Percentiles rank a stretch among this genome's conserved stretches.
Evolutionary conservation across 1,140 invertebrate species (phyloP).

Genomic region (Oreohelix idahoensis): DNA sequence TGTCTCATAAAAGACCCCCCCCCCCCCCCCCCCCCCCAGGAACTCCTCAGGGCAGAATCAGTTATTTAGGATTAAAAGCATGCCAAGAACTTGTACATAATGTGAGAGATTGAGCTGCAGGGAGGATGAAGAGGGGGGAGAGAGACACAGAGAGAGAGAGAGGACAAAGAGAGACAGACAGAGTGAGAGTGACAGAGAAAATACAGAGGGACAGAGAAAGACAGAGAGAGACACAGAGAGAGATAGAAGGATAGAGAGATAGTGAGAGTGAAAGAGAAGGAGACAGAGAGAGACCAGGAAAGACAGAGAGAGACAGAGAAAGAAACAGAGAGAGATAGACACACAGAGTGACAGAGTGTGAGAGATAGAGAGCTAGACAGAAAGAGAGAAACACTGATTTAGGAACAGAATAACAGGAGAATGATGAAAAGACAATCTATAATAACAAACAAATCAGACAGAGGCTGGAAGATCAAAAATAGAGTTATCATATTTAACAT

Average conservation of each 20-base stretch:
- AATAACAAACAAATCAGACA: too few relatives aligned
- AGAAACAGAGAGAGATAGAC: neutral
- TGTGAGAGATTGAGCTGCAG: neutral
- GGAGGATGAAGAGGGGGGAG: neutral
- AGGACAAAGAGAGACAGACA: slow-evolving; percentile 19
- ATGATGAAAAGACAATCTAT: neutral
- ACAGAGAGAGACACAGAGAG: neutral
- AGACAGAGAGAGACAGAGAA: neutral
- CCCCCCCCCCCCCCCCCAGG: too few relatives aligned
- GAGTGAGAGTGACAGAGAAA: neutral
- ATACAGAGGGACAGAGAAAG: neutral
- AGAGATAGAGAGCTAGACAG: neutral
- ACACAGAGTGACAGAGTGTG: neutral
- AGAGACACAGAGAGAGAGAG: slow-evolving; percentile 17
- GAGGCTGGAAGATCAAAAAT: too few relatives aligned
- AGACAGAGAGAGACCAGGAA: neutral
- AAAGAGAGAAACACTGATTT: neutral
- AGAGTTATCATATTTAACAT: too few relatives aligned
- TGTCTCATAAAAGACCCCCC: too few relatives aligned
- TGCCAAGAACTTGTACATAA: too few relatives aligned
- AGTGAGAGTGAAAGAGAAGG: neutral
- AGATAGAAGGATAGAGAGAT: neutral
- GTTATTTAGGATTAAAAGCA: too few relatives aligned
- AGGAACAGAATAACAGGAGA: slow-evolving; percentile 8
- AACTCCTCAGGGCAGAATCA: too few relatives aligned